Evolutionary conservation across 2,888 invertebrate genomes (phyloP).

Genomic region (Cyaniris semiargus): DNA sequence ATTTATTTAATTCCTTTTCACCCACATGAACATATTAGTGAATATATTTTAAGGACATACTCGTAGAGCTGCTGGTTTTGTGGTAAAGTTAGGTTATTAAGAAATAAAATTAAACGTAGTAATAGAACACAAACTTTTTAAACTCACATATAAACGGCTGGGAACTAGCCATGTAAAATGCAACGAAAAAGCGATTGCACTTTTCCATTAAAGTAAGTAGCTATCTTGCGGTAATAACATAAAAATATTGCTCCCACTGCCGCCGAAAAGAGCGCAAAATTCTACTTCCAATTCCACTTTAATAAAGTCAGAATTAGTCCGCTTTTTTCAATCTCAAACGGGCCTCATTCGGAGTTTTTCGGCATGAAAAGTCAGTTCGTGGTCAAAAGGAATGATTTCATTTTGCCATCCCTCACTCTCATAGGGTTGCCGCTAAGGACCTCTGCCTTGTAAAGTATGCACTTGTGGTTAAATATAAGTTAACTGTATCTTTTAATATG

Average conservation of each 20-base stretch:
- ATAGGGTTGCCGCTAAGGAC: slow-evolving; percentile 50
- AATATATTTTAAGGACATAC: too few relatives aligned
- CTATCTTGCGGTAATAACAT: slow-evolving; percentile 29
- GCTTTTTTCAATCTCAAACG: slow-evolving; percentile 34
- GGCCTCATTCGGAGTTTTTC: slow-evolving; percentile 56
- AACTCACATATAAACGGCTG: not conserved
- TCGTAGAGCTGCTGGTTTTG: too few relatives aligned
- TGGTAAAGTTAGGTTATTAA: too few relatives aligned
- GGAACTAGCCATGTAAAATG: not conserved
- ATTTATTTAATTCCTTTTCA: too few relatives aligned
- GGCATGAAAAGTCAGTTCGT: slow-evolving; percentile 57
- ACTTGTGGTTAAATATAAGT: not conserved
- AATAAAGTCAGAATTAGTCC: slow-evolving; percentile 29
- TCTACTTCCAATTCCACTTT: slow-evolving; percentile 29
- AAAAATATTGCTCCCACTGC: slow-evolving; percentile 30
- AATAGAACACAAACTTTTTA: not conserved
- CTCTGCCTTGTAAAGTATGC: not conserved
- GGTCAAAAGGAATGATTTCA: slow-evolving; percentile 71
- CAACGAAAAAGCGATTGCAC: slow-evolving; percentile 5
- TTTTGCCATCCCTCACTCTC: slow-evolving; percentile 69
- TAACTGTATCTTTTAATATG: not conserved
- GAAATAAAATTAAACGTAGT: too few relatives aligned
- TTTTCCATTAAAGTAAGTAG: slow-evolving; percentile 30
- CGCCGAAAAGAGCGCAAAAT: slow-evolving; percentile 16
- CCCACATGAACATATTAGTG: too few relatives aligned